A percentile compares a stretch with the other conserved stretches of the same genome.
Evolutionary conservation across 2,113 vertebrate genomes (phyloP).

Genomic region (Cairina moschata): DNA sequence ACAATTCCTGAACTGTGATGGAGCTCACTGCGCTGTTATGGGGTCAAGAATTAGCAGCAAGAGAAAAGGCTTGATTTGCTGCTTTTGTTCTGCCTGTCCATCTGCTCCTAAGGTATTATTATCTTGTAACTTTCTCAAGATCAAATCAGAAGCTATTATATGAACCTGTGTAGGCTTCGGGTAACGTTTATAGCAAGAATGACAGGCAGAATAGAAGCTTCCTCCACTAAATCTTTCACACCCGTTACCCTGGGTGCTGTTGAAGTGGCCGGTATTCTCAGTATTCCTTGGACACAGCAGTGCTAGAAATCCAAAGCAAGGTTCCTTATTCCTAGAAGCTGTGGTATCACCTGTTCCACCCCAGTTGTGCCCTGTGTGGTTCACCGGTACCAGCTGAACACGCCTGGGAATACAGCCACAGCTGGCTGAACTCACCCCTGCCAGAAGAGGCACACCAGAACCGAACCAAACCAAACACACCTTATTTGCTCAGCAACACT

Average conservation of each 20-base stretch:
- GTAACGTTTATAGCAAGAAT: neutral
- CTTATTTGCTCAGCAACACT: neutral
- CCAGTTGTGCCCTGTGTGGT: neutral
- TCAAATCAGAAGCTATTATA: neutral
- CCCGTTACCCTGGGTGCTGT: neutral
- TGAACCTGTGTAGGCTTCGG: neutral
- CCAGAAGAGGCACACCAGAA: neutral
- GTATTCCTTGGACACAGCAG: neutral
- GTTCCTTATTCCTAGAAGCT: neutral
- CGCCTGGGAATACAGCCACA: neutral
- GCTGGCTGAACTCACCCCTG: neutral
- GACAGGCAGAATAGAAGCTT: neutral
- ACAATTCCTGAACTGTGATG: neutral
- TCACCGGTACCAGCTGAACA: neutral
- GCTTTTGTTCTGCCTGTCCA: no score
- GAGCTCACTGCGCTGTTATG: neutral
- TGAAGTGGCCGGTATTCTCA: rapidly evolving
- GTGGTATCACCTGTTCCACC: neutral
- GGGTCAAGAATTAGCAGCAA: neutral
- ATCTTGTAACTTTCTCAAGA: neutral
- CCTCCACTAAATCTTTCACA: neutral
- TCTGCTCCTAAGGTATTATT: neutral
- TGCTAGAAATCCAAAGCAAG: neutral
- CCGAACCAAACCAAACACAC: neutral
- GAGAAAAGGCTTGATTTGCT: neutral